Evolutionary conservation across 2,797 vertebrate genomes (phyloP), one percentile per base, ranked within the genome.

Genomic region (Alcedo quadribrachys): DNA sequence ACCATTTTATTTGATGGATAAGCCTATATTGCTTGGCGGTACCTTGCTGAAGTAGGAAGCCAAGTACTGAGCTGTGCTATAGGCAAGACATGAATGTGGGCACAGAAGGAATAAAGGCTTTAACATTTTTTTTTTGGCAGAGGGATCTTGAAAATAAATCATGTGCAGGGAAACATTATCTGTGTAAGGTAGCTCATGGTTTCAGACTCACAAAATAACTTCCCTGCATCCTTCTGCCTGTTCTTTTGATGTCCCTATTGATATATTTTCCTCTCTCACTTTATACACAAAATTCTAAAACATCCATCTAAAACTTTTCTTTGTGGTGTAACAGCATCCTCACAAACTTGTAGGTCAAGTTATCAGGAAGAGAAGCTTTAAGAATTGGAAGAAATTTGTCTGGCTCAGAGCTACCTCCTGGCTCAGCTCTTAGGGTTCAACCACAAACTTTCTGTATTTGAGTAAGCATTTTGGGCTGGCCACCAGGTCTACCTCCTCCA

Each of bases 81-180:
- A 75, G 76, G 32, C 62, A 87, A 82, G 65, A 71, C 35, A 30
- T 58, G 45, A 82, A 45, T 61, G 65, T 45, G 57, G 43, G 43
- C n/a, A 43, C 33, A 68, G 62, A 92, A 93, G 54, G 66, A 85
- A 61, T 75, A 81, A 83, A 92, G n/a, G 27, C 76, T 40, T 40
- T 40, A 40, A 81, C 18, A 12, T 89, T 69, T 71, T 28, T 51
- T 87, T 83, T 68, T 81, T 91, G 63, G 51, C 77, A 80, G n/a
- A 55, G 6, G 43, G 15, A 33, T 81, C 63, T 84, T 93, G 70
- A 89, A 87, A 95, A 94, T 68, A 93, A 89, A 86, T 74, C 1
- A 1, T 27, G 3, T 71, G 15, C 50, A 32, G 67, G 55, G 81
- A 89, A 94, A 85, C 21, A 45, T 55, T 66, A 24, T 91, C 93